Percentiles rank a stretch among this genome's conserved stretches.
Evolutionary conservation across 1,140 invertebrate species (phyloP).

Genomic region (Hylyphantes graminicola): DNA sequence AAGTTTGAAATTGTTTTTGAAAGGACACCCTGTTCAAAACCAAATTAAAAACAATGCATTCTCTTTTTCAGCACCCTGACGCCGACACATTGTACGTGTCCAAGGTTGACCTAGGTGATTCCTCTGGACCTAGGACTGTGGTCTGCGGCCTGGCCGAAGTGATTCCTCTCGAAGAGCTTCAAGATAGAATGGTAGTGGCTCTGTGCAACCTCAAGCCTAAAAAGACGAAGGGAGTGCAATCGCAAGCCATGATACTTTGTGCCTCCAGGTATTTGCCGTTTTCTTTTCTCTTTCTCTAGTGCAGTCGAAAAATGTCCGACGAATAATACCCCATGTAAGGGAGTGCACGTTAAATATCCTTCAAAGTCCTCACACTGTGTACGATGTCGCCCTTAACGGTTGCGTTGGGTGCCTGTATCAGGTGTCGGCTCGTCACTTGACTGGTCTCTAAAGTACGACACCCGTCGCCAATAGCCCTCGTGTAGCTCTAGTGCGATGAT

Average conservation of each 20-base stretch:
- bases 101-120: conserved; percentile 81
- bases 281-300: not conserved
- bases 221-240: conserved; percentile 86
- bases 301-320: too few relatives aligned
- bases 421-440: too few relatives aligned
- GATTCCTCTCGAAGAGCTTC: conserved; percentile 88
- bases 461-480: too few relatives aligned
- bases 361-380: too few relatives aligned
- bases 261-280: conserved; percentile 77
- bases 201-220: conserved; percentile 94
- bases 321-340: too few relatives aligned
- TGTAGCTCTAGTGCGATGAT: too few relatives aligned
- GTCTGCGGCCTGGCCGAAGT: conserved; percentile 92
- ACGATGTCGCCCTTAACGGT: too few relatives aligned
- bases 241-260: conserved; percentile 88
- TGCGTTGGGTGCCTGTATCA: too few relatives aligned
- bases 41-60: not conserved
- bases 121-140: conserved; percentile 73
- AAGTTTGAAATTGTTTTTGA: too few relatives aligned
- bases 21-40: too few relatives aligned
- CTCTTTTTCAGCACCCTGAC: conserved; percentile 81
- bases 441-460: too few relatives aligned
- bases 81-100: conserved; percentile 95
- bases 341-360: too few relatives aligned
- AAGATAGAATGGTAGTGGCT: conserved; percentile 85